Evolutionary conservation across 2,113 vertebrate species (phyloP).

Genomic region (Oryzias curvinotus): DNA sequence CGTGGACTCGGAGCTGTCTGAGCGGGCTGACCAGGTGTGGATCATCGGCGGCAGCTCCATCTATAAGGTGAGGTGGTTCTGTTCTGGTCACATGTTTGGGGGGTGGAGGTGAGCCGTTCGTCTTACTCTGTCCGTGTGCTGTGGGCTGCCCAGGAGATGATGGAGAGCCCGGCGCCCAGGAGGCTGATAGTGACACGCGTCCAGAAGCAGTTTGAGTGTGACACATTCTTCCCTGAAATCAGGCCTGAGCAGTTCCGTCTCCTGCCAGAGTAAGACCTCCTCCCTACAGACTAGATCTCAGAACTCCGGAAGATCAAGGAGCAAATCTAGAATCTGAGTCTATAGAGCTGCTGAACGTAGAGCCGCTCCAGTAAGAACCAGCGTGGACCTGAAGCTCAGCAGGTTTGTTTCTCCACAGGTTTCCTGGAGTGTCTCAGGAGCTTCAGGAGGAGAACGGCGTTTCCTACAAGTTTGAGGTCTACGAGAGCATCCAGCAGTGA

Average conservation of each 20-base stretch:
- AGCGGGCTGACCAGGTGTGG: constrained; percentile 87
- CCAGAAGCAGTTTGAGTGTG: constrained; percentile 90
- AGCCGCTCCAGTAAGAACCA: too few species aligned
- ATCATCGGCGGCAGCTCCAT: constrained; percentile 89
- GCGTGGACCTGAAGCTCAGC: background rate
- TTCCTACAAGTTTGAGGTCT: constrained; percentile 91
- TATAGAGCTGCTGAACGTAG: too few species aligned
- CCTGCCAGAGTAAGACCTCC: constrained; percentile 81
- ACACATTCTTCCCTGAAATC: constrained; percentile 91
- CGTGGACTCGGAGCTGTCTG: constrained; percentile 79
- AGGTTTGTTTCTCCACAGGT: constrained; percentile 68
- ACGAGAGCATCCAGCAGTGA: constrained; percentile 78
- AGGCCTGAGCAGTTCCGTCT: constrained; percentile 79
- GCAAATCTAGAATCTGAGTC: too few species aligned
- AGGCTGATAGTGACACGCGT: constrained; percentile 89
- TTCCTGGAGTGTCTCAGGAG: constrained; percentile 81
- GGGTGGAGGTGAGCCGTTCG: too few species aligned
- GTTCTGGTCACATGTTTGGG: background rate
- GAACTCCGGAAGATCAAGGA: too few species aligned
- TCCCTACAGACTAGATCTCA: too few species aligned
- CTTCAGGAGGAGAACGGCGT: constrained; percentile 90
- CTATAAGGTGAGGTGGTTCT: constrained; percentile 82
- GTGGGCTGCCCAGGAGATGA: constrained; percentile 78
- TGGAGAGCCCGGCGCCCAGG: constrained; percentile 78
- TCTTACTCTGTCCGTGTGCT: background rate